Evolutionary conservation across 2,888 invertebrate species (phyloP), one percentile per base, ranked within the genome.

Genomic region (Rotaria sp.): DNA sequence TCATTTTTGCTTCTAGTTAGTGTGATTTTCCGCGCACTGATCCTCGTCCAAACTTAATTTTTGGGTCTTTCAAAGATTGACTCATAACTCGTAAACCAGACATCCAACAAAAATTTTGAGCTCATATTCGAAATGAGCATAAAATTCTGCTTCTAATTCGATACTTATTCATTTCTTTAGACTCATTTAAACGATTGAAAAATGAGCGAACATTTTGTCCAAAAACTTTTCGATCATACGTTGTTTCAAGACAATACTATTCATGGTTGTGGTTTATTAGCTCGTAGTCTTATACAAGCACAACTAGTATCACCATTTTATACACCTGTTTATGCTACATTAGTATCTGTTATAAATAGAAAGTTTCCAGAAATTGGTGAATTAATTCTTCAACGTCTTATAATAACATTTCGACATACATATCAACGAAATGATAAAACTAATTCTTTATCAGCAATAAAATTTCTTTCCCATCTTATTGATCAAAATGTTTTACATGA

Each of bases 361-460:
- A 96, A 97, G 92, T 98, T 99, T 90, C 98, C 98, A 0, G 95
- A 96, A 90, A 96, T 97, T 88, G 98, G 98, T 1, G 97, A 98
- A 91, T 91, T 99, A 59, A 92, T 99, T 57, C 91, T 98, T 2
- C 95, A 95, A 90, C 93, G 98, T 88, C 92, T 99, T 87, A 95
- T 98, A 0, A 94, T 97, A 84, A 96, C 97, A 90, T 98, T 99
- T 90, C 95, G 96, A 91, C 93, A 96, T 89, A 96, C 96, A 24
- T 98, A 95, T 89, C 94, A 95, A 87, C 93, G 97, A 87, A 97
- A 97, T 88, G 96, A 98, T 90, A 99, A 99, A 91, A 92, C 93
- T 18, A 93, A 94, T 10, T 98, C 98, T 90, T 94, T 98, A 90
- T 95, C 97, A 0, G 94, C 96, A 0, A 94, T 95, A 0, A 94